These are phyloP conservation scores for Microplitis manilae DNA, from an alignment of 2,888 invertebrate genomes.

Conservation along the genomic window DNA sequence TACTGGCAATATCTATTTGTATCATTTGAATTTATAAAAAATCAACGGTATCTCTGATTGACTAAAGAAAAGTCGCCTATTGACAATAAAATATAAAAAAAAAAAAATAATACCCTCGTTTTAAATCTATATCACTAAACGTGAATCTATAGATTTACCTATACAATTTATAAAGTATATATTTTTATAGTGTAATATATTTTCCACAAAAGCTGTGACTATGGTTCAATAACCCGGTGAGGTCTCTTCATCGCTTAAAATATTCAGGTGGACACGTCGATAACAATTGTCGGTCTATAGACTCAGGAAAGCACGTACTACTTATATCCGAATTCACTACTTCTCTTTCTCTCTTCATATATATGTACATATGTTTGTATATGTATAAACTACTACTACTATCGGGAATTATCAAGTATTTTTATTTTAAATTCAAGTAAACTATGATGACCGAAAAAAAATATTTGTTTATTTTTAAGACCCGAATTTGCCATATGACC, in stretches of 20 bases:
- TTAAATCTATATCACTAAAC: no score
- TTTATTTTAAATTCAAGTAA: not conserved
- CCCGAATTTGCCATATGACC: no score
- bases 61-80: no score
- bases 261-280: constrained; percentile 51
- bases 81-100: no score
- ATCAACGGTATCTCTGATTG: no score
- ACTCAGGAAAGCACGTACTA: constrained; percentile 29
- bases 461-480: no score
- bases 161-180: no score
- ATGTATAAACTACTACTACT: not conserved
- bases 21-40: no score
- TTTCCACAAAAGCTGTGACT: not conserved
- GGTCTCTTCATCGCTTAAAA: constrained; percentile 47
- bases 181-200: not conserved
- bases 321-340: constrained; percentile 21
- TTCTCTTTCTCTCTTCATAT: not conserved
- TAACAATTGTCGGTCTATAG: constrained; percentile 47
- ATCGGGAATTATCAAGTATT: not conserved
- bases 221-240: constrained; percentile 47
- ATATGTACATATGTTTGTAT: not conserved
- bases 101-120: no score
- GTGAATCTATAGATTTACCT: no score
- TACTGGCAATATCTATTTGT: no score
- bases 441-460: no score